A percentile compares a stretch with the other conserved stretches of the same genome.
phyloP scores from a whole-genome alignment of 2,888 invertebrate genomes.

The Anaspis maculata region DNA sequence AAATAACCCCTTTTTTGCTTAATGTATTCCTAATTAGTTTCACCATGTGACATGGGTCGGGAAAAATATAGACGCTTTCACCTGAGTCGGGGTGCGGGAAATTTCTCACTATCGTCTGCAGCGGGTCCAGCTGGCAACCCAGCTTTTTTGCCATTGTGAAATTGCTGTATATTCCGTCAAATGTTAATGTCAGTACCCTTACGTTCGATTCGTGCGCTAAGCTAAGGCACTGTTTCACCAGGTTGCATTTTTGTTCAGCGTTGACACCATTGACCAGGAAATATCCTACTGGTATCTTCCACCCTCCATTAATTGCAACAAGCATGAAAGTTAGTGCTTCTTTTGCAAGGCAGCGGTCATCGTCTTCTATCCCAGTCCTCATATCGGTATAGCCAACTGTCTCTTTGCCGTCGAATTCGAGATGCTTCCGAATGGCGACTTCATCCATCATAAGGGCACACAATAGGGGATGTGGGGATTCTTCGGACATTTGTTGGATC shows the following conservation, averaged over 20 bases:
- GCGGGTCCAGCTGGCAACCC: not conserved
- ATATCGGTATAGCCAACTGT: not conserved
- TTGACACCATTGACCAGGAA: conserved; percentile 18
- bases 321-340: conserved; percentile 16
- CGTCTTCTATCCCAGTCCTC: not conserved
- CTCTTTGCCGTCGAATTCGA: not conserved
- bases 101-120: conserved; percentile 1
- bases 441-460: conserved; percentile 1
- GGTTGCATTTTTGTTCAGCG: conserved; percentile 12
- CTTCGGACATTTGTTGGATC: conserved; percentile 10
- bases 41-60: conserved; percentile 18
- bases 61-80: conserved; percentile 4
- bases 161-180: conserved; percentile 9
- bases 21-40: conserved; percentile 24
- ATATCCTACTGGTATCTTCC: conserved; percentile 18
- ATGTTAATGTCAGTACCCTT: conserved; percentile 9
- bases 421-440: not conserved
- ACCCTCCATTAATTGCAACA: conserved; percentile 14
- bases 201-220: conserved; percentile 4
- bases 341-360: conserved; percentile 5
- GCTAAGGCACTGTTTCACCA: conserved; percentile 8
- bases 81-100: conserved; percentile 4
- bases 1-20: conserved; percentile 15
- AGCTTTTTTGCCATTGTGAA: conserved; percentile 5
- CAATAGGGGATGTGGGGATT: too few relatives aligned